Percentiles rank a stretch among this genome's conserved stretches.
Evolutionary conservation across 2,888 invertebrate genomes (phyloP).

Genomic region (Trissolcus japonicus): DNA sequence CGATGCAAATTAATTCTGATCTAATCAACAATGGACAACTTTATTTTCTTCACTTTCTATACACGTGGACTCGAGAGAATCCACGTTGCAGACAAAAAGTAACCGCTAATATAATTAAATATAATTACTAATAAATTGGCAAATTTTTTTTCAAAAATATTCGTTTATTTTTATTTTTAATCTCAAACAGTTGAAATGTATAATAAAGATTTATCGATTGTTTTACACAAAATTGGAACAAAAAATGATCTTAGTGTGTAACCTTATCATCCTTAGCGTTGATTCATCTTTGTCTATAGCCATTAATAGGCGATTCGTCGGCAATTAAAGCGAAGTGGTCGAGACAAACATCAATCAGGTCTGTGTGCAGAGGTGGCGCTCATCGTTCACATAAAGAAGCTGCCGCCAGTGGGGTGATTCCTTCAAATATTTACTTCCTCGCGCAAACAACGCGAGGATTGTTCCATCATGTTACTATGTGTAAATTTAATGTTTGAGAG

Average conservation of each 20-base stretch:
- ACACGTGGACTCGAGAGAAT: too few relatives aligned
- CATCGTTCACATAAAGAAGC: constrained; percentile 52
- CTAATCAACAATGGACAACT: constrained; percentile 32
- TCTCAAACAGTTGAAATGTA: too few relatives aligned
- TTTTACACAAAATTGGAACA: too few relatives aligned
- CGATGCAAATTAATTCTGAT: constrained; percentile 45
- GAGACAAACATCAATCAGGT: constrained; percentile 72
- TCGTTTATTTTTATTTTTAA: too few relatives aligned
- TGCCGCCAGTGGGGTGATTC: constrained; percentile 52
- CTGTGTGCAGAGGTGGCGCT: constrained; percentile 60
- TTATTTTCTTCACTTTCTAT: constrained; percentile 20
- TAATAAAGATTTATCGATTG: too few relatives aligned
- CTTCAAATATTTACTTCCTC: constrained; percentile 74
- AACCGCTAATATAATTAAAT: too few relatives aligned
- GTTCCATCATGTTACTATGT: constrained; percentile 75
- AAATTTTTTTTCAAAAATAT: too few relatives aligned
- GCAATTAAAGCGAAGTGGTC: constrained; percentile 74
- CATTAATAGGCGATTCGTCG: constrained; percentile 70
- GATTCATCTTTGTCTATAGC: constrained; percentile 55
- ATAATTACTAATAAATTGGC: too few relatives aligned
- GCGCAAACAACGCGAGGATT: constrained; percentile 69
- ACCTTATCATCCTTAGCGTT: constrained; percentile 28
- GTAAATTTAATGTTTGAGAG: constrained; percentile 74
- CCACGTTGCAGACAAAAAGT: too few relatives aligned
- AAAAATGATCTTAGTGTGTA: neutral